Evolutionary conservation across 2,888 invertebrate genomes (phyloP).

Genomic region (Melipona bicolor): DNA sequence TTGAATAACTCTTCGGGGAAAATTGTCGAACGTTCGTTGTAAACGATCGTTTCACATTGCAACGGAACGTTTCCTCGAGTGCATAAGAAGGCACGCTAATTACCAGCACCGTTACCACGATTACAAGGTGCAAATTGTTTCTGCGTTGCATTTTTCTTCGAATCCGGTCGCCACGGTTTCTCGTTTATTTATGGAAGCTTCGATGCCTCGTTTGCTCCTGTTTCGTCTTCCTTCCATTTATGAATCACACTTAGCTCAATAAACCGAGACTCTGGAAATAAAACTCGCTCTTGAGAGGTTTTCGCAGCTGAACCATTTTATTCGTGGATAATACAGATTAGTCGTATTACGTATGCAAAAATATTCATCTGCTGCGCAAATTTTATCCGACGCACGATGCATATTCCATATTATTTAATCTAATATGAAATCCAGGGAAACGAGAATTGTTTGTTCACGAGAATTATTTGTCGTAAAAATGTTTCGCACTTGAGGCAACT

Average conservation of each 20-base stretch:
- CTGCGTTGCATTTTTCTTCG: constrained; percentile 14
- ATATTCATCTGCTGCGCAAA: constrained; percentile 12
- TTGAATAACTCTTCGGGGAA: background rate
- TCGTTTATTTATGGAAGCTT: background rate
- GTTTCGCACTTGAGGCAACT: background rate
- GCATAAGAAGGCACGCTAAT: constrained; percentile 44
- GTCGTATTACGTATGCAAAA: constrained; percentile 11
- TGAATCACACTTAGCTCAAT: constrained; percentile 5
- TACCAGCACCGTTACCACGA: constrained; percentile 47
- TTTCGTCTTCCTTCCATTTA: background rate
- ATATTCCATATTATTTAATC: constrained; percentile 7
- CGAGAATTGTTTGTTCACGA: background rate
- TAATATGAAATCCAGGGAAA: background rate
- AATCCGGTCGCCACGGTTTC: background rate
- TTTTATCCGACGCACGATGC: background rate
- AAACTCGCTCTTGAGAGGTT: background rate
- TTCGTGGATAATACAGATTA: constrained; percentile 5
- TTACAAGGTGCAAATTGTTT: constrained; percentile 55
- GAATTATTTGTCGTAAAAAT: background rate
- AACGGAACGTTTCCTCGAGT: constrained; percentile 26
- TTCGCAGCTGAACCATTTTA: background rate
- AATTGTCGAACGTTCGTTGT: constrained; percentile 20
- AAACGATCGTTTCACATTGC: constrained; percentile 35
- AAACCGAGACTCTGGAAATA: background rate
- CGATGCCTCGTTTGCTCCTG: background rate